A percentile compares a stretch with the other conserved stretches of the same genome.
Evolutionary conservation across 2,113 vertebrate species (phyloP).

Genomic region (Ranitomeya imitator): DNA sequence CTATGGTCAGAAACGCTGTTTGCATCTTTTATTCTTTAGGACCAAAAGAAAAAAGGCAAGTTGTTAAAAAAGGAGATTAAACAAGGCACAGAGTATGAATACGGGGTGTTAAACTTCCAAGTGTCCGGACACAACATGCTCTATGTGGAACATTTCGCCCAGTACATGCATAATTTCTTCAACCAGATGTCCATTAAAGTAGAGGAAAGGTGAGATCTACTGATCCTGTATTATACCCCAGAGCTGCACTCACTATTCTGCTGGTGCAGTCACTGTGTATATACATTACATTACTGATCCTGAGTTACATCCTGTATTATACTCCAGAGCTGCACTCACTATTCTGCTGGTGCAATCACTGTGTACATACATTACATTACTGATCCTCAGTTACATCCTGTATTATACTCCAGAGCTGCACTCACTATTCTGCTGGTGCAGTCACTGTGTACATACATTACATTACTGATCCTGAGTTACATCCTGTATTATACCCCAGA

Average conservation of each 20-base stretch:
- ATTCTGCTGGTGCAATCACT: no score
- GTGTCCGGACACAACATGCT: slow-evolving; percentile 88
- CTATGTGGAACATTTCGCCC: slow-evolving; percentile 82
- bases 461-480: no score
- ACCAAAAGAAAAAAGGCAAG: slow-evolving; percentile 78
- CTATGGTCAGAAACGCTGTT: not conserved
- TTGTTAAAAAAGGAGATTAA: slow-evolving; percentile 75
- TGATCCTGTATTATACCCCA: not conserved
- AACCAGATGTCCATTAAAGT: slow-evolving; percentile 78
- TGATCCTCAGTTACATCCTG: no score
- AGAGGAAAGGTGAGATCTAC: slow-evolving; percentile 65
- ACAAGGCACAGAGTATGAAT: slow-evolving; percentile 70
- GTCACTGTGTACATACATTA: no score
- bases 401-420: no score
- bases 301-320: no score
- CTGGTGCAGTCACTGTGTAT: no score
- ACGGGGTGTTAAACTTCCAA: slow-evolving; percentile 82
- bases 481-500: no score
- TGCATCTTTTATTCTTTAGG: slow-evolving; percentile 63
- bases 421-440: no score
- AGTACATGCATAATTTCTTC: slow-evolving; percentile 87
- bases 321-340: no score
- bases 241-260: not conserved
- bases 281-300: no score
- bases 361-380: no score